Evolutionary conservation across 1,140 invertebrate species (phyloP).

Genomic region (Orussus abietinus): DNA sequence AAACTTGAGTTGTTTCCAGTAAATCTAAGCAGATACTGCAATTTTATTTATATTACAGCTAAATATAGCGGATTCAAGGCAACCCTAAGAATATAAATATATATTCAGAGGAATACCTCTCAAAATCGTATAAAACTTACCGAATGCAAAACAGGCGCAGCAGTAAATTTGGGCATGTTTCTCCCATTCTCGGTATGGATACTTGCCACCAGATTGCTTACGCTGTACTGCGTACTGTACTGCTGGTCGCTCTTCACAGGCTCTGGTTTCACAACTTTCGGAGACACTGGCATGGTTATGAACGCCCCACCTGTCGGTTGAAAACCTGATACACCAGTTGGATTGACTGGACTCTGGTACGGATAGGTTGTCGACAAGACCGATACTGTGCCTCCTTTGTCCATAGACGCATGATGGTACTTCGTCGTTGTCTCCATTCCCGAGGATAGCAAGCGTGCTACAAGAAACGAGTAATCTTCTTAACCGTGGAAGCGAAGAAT

Average conservation of each 20-base stretch:
- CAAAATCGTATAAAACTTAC: too few relatives aligned
- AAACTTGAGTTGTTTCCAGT: too few relatives aligned
- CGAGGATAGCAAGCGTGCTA: constrained; percentile 55
- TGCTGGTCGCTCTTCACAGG: constrained; percentile 42
- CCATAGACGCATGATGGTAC: constrained; percentile 47
- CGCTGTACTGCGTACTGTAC: constrained; percentile 44
- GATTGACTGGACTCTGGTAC: constrained; percentile 70
- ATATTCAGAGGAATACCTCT: too few relatives aligned
- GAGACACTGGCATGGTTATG: constrained; percentile 75
- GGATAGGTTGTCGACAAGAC: constrained; percentile 57
- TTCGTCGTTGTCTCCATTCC: constrained; percentile 52
- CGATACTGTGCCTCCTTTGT: constrained; percentile 43
- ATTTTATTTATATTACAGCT: too few relatives aligned
- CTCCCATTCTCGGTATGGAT: constrained; percentile 45
- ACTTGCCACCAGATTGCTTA: constrained; percentile 44
- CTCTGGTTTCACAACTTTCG: constrained; percentile 54
- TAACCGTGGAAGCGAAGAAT: too few relatives aligned
- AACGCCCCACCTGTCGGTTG: constrained; percentile 85
- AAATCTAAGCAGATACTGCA: too few relatives aligned
- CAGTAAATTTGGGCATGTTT: constrained; percentile 42
- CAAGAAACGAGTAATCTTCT: too few relatives aligned
- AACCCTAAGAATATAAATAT: too few relatives aligned
- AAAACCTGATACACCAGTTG: constrained; percentile 74
- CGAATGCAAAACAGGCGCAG: constrained; percentile 44
- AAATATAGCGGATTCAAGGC: too few relatives aligned